Evolutionary conservation across 2,888 invertebrate species (phyloP).

Genomic region (Hybos culiciformis): DNA sequence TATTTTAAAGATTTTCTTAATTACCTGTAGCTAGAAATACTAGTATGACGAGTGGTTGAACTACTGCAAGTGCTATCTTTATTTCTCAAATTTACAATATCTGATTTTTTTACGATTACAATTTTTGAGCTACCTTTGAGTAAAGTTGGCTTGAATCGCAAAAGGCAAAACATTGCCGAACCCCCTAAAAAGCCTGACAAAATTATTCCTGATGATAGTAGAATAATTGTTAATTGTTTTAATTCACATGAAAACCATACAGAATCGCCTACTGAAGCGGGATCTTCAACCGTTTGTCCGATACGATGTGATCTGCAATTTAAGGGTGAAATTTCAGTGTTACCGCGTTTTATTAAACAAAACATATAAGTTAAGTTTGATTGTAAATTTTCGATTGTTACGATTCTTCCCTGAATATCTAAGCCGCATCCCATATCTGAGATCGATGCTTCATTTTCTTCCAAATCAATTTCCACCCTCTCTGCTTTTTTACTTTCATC

Average conservation of each 20-base stretch:
- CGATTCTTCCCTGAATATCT: background rate
- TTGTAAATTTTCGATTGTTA: constrained; percentile 10
- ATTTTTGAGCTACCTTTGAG: constrained; percentile 18
- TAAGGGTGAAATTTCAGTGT: constrained; percentile 17
- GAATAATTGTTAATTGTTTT: constrained; percentile 13
- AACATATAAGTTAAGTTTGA: constrained; percentile 17
- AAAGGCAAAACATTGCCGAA: constrained; percentile 12
- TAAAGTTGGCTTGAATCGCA: constrained; percentile 19
- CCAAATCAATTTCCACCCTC: too few relatives aligned
- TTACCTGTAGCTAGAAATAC: background rate
- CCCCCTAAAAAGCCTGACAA: constrained; percentile 17
- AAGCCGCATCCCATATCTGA: background rate
- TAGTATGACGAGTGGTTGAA: constrained; percentile 15
- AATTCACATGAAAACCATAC: constrained; percentile 19
- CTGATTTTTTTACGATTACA: constrained; percentile 8
- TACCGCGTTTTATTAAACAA: constrained; percentile 17
- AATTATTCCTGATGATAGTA: constrained; percentile 16
- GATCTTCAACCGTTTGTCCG: background rate
- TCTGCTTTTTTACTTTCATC: too few relatives aligned
- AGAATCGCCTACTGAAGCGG: background rate
- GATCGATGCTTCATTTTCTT: too few relatives aligned
- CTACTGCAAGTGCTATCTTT: too few relatives aligned
- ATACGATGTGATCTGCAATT: constrained; percentile 21
- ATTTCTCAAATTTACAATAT: too few relatives aligned
- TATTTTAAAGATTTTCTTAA: background rate